Evolutionary conservation across 2,113 vertebrate genomes (phyloP), one percentile per base, ranked within the genome.

Genomic region (Nyctereutes procyonoides): DNA sequence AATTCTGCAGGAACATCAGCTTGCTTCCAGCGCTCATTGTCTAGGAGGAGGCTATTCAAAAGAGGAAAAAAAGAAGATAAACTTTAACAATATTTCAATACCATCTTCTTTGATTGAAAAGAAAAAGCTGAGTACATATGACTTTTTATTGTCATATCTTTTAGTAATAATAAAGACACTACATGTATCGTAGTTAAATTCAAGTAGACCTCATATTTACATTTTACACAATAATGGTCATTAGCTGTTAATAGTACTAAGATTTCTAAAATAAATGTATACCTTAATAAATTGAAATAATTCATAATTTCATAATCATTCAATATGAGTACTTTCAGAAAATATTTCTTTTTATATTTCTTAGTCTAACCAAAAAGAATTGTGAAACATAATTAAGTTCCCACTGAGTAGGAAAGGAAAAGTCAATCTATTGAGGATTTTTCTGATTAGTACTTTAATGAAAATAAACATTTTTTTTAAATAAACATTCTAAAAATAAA

Each of bases 21-120:
- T 98, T 99, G 99, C 81, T 99, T 99, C 99, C 99, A 99, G 71
- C 99, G 99, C 96, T 99, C 99, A 0, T 99, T 99, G 95, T 99
- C 99, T 98, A 99, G 97, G 83, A 99, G 99, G 22, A 99, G 99
- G 98, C 99, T 99, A 84, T 96, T 98, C 67, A 88, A 97, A 93
- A 88, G 19, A 3, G 93, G 98, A 73, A 96, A 73, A 98, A 95
- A 93, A 16, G 90, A 96, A 98, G 16, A 38, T 83, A 88, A 97
- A 93, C 63, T 85, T 90, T 3, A 97, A 90, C 89, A 30, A 20
- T 77, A 53, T 91, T 96, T 35, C 83, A 74, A 56, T 67, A 43
- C 60, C 3, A 26, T 56, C 63, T 94, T 71, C 77, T 17, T 87
- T 65, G 51, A 5, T 60, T 88, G n/a, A 77, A 97, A 90, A 32